Conservation (phyloP, 2,888 invertebrate genomes). For the Nomada ruficornis region DNA sequence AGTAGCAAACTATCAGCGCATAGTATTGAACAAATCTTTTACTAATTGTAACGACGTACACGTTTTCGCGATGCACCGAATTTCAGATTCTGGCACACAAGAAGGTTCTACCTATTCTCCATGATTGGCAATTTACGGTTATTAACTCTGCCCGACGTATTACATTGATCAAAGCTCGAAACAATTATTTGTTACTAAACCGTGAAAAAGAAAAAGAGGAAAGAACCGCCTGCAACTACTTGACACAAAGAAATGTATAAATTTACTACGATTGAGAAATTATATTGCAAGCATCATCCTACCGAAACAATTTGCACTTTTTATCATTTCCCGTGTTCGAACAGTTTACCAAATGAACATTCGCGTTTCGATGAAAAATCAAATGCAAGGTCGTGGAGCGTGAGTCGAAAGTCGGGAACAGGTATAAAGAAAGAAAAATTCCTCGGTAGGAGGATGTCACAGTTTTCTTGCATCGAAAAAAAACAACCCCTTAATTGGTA, state of each 20-base stretch:
- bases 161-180: no score
- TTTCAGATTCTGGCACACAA: no score
- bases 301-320: conserved; percentile 42
- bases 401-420: neutral
- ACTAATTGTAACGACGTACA: neutral
- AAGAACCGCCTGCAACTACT: no score
- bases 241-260: no score
- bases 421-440: conserved; percentile 40
- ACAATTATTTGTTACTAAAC: no score
- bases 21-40: conserved; percentile 17
- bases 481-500: conserved; percentile 30
- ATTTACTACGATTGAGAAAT: no score
- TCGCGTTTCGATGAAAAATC: neutral
- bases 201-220: no score
- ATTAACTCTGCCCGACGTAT: no score
- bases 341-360: no score
- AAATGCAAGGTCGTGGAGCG: no score
- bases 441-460: conserved; percentile 50
- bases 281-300: conserved; percentile 37
- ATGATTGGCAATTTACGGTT: no score
- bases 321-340: neutral
- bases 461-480: conserved; percentile 41
- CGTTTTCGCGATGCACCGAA: neutral
- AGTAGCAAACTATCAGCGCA: conserved; percentile 25
- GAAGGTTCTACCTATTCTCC: no score